These are phyloP conservation scores for Crotalus viridis DNA, from an alignment of 2,113 vertebrate species.

Conservation along the genomic window DNA sequence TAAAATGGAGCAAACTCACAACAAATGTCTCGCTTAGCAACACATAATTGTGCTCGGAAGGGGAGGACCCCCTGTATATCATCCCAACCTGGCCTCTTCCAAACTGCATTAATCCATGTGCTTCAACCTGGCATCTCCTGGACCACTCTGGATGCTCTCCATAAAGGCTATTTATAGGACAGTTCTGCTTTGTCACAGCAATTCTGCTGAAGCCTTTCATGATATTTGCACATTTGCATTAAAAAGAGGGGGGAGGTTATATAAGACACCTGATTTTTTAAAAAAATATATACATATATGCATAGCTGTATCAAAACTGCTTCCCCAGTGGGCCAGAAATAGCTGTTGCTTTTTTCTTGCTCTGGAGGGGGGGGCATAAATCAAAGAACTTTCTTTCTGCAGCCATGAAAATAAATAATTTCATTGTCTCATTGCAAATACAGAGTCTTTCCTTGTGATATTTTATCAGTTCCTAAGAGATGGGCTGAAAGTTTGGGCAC, in stretches of 20 bases:
- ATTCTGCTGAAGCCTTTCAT: conserved; percentile 42
- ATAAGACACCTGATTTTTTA: conserved; percentile 38
- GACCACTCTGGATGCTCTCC: conserved; percentile 23
- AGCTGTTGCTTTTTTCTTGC: background rate
- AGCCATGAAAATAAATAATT: background rate
- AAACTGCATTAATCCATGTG: background rate
- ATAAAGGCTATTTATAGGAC: conserved; percentile 54
- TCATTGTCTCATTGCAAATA: background rate
- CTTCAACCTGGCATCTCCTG: conserved; percentile 38
- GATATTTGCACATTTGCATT: conserved; percentile 54
- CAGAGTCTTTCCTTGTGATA: background rate
- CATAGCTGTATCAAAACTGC: background rate
- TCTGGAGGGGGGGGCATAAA: background rate
- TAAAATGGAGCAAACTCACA: background rate
- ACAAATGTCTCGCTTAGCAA: background rate
- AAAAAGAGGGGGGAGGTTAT: conserved; percentile 26
- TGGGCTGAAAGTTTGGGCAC: background rate
- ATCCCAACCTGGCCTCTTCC: background rate
- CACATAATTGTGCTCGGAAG: background rate
- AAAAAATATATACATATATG: conserved; percentile 1
- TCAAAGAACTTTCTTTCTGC: background rate
- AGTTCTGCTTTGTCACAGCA: conserved; percentile 39
- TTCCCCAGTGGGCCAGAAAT: background rate
- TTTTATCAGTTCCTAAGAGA: fast-evolving
- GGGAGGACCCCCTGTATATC: no score